Evolutionary conservation across 2,113 vertebrate species (phyloP), one percentile per base, ranked within the genome.

Genomic region (Dipodomys ordii): DNA sequence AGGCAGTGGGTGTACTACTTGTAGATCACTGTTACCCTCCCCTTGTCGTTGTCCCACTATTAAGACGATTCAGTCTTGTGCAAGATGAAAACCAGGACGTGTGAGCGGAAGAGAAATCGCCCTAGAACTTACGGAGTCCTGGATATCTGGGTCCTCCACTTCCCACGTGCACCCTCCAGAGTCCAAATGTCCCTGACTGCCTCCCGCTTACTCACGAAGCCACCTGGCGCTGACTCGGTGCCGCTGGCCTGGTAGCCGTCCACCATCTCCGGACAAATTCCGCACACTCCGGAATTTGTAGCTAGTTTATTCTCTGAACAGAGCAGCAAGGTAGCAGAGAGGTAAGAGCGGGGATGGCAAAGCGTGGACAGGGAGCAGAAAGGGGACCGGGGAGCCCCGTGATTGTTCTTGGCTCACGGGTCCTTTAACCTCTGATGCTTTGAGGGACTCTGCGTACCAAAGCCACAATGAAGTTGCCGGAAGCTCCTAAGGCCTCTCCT

Each of bases 251-350:
- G 39, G 39, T 6, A 5, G 39, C 39, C 39, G 39, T 39, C 39
- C 39, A 39, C 5, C 39, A 39, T 39, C n/a, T 13, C 35, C 35
- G 35, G 35, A 35, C 35, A 35, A 35, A 35, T 35, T 35, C 35
- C 35, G 23, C n/a, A n/a, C 0, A 1, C 3, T 12, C 11, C 35
- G 11, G 5, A 5, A 32, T 39, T 30, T 25, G 46, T 0, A 25
- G 35, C 62, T n/a, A 82, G 86, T 91, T 65, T 35, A 53, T 20
- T 20, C 68, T 95, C 72, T 79, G 62, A 28, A 44, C 62, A n/a
- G 30, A 60, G 72, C 64, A 65, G 57, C 68, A 64, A 27, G 69
- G 27, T 3, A 86, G 22, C 64, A 78, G 27, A 73, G 89, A 12
- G 18, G 22, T 30, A 39, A 68, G 73, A 23, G 23, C 3, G 9